Conservation (phyloP, 1,140 invertebrate genomes). For the Ips typographus region DNA sequence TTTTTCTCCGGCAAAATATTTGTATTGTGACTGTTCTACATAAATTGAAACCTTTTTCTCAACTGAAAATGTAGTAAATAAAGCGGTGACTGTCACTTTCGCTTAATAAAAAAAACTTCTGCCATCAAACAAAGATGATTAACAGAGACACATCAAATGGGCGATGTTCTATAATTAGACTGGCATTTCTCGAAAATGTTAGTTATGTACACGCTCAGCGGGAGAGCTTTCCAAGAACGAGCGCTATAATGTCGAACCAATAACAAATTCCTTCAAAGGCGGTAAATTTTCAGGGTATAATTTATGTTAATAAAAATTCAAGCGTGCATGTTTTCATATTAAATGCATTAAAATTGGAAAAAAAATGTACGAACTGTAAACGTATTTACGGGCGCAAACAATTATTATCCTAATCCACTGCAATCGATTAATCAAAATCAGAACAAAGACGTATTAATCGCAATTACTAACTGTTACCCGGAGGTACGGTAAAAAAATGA, state of each 20-base stretch:
- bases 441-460: constrained; percentile 7
- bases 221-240: constrained; percentile 14
- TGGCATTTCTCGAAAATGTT: constrained; percentile 6
- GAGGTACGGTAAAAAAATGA: not conserved
- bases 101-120: not conserved
- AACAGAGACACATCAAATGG: constrained; percentile 16
- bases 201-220: constrained; percentile 4
- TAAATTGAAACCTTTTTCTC: too few relatives aligned
- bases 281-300: not conserved
- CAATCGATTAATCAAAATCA: constrained; percentile 9
- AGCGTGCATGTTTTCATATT: too few relatives aligned
- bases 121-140: not conserved
- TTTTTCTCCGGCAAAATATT: too few relatives aligned
- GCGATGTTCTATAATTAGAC: constrained; percentile 11
- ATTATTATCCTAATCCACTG: not conserved
- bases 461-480: constrained; percentile 1
- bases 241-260: constrained; percentile 4
- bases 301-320: too few relatives aligned
- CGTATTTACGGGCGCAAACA: not conserved
- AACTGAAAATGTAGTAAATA: too few relatives aligned
- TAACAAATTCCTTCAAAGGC: constrained; percentile 2
- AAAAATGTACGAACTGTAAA: too few relatives aligned
- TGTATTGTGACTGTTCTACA: too few relatives aligned
- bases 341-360: too few relatives aligned
- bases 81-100: too few relatives aligned